Base-by-base conservation (phyloP, 2,888 invertebrate genomes). In the Plemyria rubiginata region DNA sequence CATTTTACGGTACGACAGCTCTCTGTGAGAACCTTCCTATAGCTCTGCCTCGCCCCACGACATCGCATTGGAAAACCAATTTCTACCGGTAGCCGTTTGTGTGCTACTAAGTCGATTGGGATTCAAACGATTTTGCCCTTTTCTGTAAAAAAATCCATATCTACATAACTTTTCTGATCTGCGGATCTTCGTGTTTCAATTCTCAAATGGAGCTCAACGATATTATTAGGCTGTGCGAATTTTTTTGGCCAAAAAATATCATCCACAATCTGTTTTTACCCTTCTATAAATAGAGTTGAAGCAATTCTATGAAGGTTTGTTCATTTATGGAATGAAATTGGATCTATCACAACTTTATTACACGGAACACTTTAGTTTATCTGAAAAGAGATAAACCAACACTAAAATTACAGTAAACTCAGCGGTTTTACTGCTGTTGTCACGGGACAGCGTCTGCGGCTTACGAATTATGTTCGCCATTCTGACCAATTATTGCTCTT, bases 1-100 rank as follows among this genome's bases (percentile, higher is more conserved):
- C 81, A 87, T 90, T 90, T 90, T 84, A 86, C 85, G 87, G 81
- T 75, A 81, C 81, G 81, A 84, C 85, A 87, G 85, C 82, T 86
- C 72, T 67, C 66, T 71, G 73, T 73, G 54, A 66, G 68, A 72
- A 73, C 67, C 54, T 51, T 45, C 45, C 62, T 52, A 51, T 51
- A 65, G 68, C 70, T 73, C 45, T 49, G 16, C 68, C 49, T 50
- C 36, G 11, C 73, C 70, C 74, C 67, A 66, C 66, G 64, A 74
- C 72, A 72, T 78, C 75, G 79, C 76, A 81, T 82, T 82, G 78
- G 79, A 75, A 84, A 90, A 89, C 81, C 87, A 87, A 90, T 89
- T 86, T 87, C 74, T 81, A 77, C 77, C 80, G 78, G 77, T 78
- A 72, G 78, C 80, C 78, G 76, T 75, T 78, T 79, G 77, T 70